Evolutionary conservation across 2,797 vertebrate species (phyloP).

Genomic region (Muraenolepis orangiensis): DNA sequence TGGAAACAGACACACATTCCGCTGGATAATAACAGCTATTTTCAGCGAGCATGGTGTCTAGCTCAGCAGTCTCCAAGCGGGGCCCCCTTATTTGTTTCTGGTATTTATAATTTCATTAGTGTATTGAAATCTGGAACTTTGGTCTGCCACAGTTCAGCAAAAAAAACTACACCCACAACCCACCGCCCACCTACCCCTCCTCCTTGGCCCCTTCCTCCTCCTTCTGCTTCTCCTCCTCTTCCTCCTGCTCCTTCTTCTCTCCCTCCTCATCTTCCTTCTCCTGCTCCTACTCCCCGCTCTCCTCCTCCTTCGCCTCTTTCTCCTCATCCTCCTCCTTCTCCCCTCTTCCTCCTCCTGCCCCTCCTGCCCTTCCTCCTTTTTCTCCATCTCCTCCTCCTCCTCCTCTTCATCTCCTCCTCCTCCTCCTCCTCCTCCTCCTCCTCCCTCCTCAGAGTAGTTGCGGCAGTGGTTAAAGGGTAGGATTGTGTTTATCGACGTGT

Average conservation of each 20-base stretch:
- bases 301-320: background rate
- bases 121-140: slow-evolving; percentile 63
- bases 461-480: slow-evolving; percentile 61
- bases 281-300: too few relatives aligned
- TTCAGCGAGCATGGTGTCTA: slow-evolving; percentile 50
- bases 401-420: background rate
- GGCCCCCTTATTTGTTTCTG: slow-evolving; percentile 52
- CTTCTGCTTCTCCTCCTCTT: background rate
- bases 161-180: background rate
- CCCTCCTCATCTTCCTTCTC: too few relatives aligned
- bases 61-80: slow-evolving; percentile 54
- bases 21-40: slow-evolving; percentile 66
- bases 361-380: too few relatives aligned
- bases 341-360: background rate
- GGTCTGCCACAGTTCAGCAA: slow-evolving; percentile 63
- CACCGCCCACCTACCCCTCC: too few relatives aligned
- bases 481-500: slow-evolving; percentile 60
- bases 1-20: slow-evolving; percentile 57
- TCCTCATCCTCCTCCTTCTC: background rate
- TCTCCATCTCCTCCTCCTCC: background rate
- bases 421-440: too few relatives aligned
- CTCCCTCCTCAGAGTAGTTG: slow-evolving; percentile 52
- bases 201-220: background rate
- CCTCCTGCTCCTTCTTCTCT: too few relatives aligned
- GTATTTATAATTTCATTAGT: slow-evolving; percentile 71